A percentile compares a stretch with the other conserved stretches of the same genome.
These are phyloP conservation scores for Moxostoma hubbsi DNA, from an alignment of 2,797 vertebrate species.

Conservation along the genomic window DNA sequence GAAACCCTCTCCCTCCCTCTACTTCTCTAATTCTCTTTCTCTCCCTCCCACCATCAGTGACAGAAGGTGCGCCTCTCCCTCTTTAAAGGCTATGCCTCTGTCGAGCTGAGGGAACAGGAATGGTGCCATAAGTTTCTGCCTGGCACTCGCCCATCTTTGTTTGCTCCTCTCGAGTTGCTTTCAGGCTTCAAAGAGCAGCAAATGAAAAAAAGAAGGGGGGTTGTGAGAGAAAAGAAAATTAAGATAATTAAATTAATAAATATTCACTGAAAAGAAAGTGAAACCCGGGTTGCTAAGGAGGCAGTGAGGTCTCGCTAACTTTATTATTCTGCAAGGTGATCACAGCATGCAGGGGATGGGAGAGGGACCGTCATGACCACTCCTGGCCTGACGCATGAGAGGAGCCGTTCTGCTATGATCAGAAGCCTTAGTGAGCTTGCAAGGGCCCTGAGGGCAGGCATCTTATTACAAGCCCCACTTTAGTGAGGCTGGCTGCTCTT, in stretches of 20 bases:
- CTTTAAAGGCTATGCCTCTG: constrained; percentile 81
- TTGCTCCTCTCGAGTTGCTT: constrained; percentile 78
- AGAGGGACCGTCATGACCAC: constrained; percentile 58
- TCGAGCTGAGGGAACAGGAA: constrained; percentile 79
- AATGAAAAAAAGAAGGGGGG: constrained; percentile 64
- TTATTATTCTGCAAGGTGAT: constrained; percentile 83
- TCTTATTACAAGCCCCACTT: constrained; percentile 52
- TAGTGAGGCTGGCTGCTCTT: constrained; percentile 57
- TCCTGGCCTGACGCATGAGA: constrained; percentile 51
- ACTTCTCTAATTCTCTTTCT: background rate
- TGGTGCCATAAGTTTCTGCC: constrained; percentile 82
- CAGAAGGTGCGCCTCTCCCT: constrained; percentile 69
- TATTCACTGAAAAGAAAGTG: constrained; percentile 46
- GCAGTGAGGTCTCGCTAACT: constrained; percentile 83
- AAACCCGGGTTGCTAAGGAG: constrained; percentile 58
- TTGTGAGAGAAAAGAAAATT: constrained; percentile 19
- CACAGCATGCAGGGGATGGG: constrained; percentile 71
- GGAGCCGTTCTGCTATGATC: constrained; percentile 38
- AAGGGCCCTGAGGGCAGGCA: constrained; percentile 45
- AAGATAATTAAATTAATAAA: constrained; percentile 58
- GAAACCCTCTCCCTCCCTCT: constrained; percentile 40
- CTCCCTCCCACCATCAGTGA: constrained; percentile 63
- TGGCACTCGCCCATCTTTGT: constrained; percentile 85
- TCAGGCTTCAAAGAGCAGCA: constrained; percentile 84
- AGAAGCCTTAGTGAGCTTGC: constrained; percentile 35